A percentile compares a stretch with the other conserved stretches of the same genome.
Evolutionary conservation across 2,113 vertebrate species (phyloP).

Genomic region (Geothlypis trichas): DNA sequence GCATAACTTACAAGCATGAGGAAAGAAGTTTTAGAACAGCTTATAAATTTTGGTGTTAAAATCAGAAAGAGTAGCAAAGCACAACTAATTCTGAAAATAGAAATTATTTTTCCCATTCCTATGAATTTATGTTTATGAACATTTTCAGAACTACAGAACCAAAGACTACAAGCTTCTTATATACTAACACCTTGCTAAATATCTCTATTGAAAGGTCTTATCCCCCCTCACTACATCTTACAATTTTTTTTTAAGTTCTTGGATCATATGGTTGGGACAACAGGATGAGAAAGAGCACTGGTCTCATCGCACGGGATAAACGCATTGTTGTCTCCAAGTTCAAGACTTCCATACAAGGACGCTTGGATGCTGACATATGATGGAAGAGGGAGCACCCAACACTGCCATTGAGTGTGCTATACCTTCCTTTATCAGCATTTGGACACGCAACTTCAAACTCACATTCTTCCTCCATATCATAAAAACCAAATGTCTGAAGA

Average conservation of each 20-base stretch:
- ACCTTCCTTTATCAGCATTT: not conserved
- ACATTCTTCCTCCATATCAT: not conserved
- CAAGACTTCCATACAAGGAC: too few species aligned
- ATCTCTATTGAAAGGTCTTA: not conserved
- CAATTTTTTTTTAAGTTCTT: not conserved
- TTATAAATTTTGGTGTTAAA: not conserved
- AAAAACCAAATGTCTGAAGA: not conserved
- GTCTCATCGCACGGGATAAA: not conserved
- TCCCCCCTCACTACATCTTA: not conserved
- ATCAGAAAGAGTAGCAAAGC: not conserved
- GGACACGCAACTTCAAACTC: not conserved
- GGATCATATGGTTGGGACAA: not conserved
- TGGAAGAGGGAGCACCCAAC: not conserved
- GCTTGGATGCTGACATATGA: rapidly evolving
- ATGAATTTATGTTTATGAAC: not conserved
- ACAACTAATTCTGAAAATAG: not conserved
- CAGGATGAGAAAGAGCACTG: not conserved
- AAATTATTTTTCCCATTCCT: not conserved
- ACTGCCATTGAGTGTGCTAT: rapidly evolving
- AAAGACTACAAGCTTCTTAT: not conserved
- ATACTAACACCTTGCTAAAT: not conserved
- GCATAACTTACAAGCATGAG: not conserved
- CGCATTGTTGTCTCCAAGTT: rapidly evolving
- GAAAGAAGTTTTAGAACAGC: not conserved
- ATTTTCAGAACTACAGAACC: not conserved